Evolutionary conservation across 1,140 invertebrate genomes (phyloP).

Genomic region (Sesamia nonagrioides): DNA sequence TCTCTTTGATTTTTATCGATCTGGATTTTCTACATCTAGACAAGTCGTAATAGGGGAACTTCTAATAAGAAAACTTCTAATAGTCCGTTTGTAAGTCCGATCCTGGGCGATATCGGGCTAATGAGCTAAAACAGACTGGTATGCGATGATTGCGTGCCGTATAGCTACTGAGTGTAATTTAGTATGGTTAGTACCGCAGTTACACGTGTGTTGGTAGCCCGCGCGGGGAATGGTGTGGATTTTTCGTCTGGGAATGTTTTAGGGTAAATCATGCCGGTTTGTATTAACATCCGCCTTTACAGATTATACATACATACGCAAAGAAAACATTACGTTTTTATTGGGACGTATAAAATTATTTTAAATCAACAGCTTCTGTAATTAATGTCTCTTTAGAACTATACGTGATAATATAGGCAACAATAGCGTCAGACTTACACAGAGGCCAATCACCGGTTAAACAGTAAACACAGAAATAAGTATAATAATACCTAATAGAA

Average conservation of each 20-base stretch:
- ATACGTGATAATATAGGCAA: too few relatives aligned
- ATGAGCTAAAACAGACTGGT: conserved; percentile 69
- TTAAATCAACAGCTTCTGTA: too few relatives aligned
- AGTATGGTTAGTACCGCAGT: background rate
- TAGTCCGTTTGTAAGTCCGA: conserved; percentile 79
- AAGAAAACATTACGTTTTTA: too few relatives aligned
- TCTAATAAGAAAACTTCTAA: conserved; percentile 87
- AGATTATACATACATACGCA: too few relatives aligned
- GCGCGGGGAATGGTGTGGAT: background rate
- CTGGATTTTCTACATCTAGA: conserved; percentile 65
- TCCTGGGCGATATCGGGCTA: conserved; percentile 73
- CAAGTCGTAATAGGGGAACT: conserved; percentile 81
- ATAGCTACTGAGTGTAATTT: conserved; percentile 39
- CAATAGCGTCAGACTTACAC: too few relatives aligned
- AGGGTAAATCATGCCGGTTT: too few relatives aligned
- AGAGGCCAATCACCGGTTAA: too few relatives aligned
- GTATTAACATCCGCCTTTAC: too few relatives aligned
- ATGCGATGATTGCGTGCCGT: conserved; percentile 63
- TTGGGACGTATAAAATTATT: too few relatives aligned
- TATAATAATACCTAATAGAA: too few relatives aligned
- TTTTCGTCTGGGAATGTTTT: background rate
- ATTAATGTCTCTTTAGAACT: too few relatives aligned
- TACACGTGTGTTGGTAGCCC: background rate
- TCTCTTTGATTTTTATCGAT: conserved; percentile 74
- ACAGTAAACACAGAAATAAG: too few relatives aligned